Conservation (phyloP, 1,140 invertebrate species). For the Gyrodactylus salaris region DNA sequence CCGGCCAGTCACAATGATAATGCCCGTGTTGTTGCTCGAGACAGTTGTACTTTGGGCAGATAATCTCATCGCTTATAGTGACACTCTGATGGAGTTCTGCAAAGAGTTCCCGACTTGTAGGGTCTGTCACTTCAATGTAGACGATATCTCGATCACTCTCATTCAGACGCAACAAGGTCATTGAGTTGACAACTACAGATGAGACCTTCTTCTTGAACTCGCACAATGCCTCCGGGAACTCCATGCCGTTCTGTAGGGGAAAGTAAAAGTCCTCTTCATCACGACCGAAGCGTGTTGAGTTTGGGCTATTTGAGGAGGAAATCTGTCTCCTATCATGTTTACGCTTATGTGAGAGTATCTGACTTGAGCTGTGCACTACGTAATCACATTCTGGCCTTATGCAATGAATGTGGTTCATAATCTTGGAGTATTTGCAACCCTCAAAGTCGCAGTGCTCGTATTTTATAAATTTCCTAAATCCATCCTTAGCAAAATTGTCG, state of each 20-base stretch:
- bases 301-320: not conserved
- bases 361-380: constrained; percentile 67
- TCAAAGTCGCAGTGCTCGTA: constrained; percentile 62
- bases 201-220: not conserved
- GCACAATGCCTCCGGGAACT: not conserved
- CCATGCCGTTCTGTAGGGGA: not conserved
- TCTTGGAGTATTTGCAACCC: constrained; percentile 55
- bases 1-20: not conserved
- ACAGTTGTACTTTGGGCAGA: not conserved
- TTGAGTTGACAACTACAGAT: not conserved
- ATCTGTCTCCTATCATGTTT: constrained; percentile 62
- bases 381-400: constrained; percentile 58
- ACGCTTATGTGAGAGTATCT: constrained; percentile 78
- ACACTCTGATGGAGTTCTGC: not conserved
- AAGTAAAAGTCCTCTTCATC: not conserved
- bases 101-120: not conserved
- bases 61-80: not conserved
- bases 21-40: not conserved
- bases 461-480: constrained; percentile 95
- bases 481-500: constrained; percentile 62
- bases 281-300: not conserved
- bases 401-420: constrained; percentile 91
- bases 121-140: not conserved
- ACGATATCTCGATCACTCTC: not conserved
- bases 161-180: not conserved